A percentile compares a stretch with the other conserved stretches of the same genome.
Evolutionary conservation across 2,797 vertebrate species (phyloP).

Genomic region (Eupleurogrammus muticus): DNA sequence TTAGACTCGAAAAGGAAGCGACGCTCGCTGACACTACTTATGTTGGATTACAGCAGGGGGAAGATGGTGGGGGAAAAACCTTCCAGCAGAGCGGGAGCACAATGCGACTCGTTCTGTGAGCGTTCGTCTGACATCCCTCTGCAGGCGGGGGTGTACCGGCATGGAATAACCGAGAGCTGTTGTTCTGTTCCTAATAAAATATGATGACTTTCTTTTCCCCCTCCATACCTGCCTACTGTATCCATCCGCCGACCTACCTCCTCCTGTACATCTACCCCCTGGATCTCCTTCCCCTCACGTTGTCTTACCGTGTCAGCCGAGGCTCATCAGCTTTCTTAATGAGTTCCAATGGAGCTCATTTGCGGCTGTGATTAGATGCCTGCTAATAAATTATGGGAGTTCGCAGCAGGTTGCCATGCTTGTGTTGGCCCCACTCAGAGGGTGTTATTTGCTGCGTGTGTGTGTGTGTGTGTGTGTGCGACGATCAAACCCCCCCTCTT

Average conservation of each 20-base stretch:
- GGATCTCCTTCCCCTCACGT: constrained; percentile 1
- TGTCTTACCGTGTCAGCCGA: constrained; percentile 66
- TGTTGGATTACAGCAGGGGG: constrained; percentile 38
- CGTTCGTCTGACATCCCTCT: constrained; percentile 52
- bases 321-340: constrained; percentile 80
- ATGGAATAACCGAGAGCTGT: constrained; percentile 6
- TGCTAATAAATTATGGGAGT: constrained; percentile 80
- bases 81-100: constrained; percentile 27
- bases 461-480: not conserved
- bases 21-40: constrained; percentile 43
- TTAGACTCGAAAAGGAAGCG: constrained; percentile 45
- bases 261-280: not conserved
- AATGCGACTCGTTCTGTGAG: constrained; percentile 31
- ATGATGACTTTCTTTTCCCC: not conserved
- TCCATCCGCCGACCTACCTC: constrained; percentile 2
- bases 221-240: not conserved
- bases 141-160: too few relatives aligned
- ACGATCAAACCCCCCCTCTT: too few relatives aligned
- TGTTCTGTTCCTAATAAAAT: constrained; percentile 31
- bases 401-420: constrained; percentile 75
- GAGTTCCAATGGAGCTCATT: constrained; percentile 83
- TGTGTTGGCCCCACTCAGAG: constrained; percentile 43
- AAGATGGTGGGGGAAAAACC: constrained; percentile 21
- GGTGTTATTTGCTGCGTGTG: not conserved
- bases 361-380: constrained; percentile 78